Base-by-base conservation (phyloP, 37 sponge, comb jelly and placozoan genomes). In the Cliona cf. orientalis region DNA sequence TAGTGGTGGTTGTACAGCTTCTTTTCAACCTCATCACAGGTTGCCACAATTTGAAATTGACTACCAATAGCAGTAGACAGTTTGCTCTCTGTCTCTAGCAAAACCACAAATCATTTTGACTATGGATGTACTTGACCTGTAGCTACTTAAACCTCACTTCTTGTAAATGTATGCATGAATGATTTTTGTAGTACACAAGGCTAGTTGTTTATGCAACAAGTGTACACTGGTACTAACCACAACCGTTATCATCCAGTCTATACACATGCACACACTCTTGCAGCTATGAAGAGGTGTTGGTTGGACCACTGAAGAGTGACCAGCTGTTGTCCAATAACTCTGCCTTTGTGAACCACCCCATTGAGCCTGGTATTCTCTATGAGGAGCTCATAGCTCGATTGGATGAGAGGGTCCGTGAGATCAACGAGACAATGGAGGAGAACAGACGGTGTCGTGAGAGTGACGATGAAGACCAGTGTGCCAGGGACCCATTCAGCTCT, bases 391-490 rank as follows among this genome's bases (percentile, higher is more conserved):
- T 62, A 0, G 2, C 11, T 37, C 17, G 34, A 7, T 5, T 82
- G 23, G 21, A 38, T 1, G 45, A 4, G 21, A 2, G 61, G 23
- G 45, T 35, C 32, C 22, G 46, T 0, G 34, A 58, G 35, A 44
- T 82, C 73, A 72, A 82, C n/a, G 49, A 42, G 7, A 72, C 73
- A 7, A 32, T 82, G 4, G 36, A 41, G 5, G 29, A n/a, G 11
- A 72, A 28, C 36, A 19, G 42, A 22, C 33, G 22, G 35, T 82
- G 85, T 43, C 37, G 58, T 22, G 78, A 74, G 41, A 82, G 83
- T 61, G 83, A 85, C 38, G 85, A 85, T 68, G 85, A 85, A 43
- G 85, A 85, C 40, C n/a, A n/a, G n/a, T 85, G 85, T 31, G 11
- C 33, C n/a, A 67, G 34, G 0, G 23, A 22, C 14, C 39, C 45